Evolutionary conservation across 2,797 vertebrate genomes (phyloP).

Genomic region (Synaphobranchus kaupii): DNA sequence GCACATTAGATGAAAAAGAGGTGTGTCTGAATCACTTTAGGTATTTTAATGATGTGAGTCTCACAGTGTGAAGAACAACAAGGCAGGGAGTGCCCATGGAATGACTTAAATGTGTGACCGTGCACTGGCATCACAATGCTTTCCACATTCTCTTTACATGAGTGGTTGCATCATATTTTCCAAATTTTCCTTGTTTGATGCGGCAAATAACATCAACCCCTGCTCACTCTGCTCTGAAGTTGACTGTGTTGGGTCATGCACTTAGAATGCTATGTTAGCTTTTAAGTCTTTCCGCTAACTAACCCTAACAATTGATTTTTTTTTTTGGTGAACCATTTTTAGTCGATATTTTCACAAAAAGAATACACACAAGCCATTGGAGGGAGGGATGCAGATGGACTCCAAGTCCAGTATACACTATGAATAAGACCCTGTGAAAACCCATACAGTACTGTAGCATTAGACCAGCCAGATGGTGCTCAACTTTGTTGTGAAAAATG

Average conservation of each 20-base stretch:
- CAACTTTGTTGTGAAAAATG: no score
- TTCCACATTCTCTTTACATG: not conserved
- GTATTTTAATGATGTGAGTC: not conserved
- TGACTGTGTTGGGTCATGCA: not conserved
- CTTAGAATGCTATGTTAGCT: not conserved
- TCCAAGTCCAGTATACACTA: not conserved
- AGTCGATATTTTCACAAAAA: not conserved
- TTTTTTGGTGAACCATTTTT: not conserved
- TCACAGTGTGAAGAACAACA: not conserved
- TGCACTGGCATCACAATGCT: not conserved
- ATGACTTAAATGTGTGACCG: not conserved
- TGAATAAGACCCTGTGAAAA: not conserved
- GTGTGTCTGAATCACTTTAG: not conserved
- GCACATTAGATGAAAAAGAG: not conserved
- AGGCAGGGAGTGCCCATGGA: not conserved
- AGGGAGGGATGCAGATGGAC: not conserved
- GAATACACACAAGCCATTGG: not conserved
- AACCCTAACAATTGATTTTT: not conserved
- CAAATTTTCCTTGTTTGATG: not conserved
- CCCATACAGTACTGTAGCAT: no score
- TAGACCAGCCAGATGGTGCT: no score
- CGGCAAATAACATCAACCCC: not conserved
- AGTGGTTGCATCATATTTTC: not conserved
- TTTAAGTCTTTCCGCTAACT: not conserved
- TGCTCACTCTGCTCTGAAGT: not conserved